phyloP scores from a whole-genome alignment of 2,888 invertebrate species.

The Xestia sexstrigata region DNA sequence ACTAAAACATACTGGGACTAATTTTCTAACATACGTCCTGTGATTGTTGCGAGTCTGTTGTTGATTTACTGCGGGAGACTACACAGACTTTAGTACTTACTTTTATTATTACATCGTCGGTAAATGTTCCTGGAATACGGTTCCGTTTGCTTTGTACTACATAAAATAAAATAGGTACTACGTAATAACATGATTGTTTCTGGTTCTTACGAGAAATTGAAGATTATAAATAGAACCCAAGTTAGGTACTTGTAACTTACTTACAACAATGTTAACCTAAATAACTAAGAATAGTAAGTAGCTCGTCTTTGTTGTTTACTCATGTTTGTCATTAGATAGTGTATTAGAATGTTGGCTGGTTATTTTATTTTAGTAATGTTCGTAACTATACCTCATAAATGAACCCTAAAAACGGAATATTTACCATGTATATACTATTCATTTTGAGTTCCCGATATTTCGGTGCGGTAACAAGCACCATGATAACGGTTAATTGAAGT shows the following conservation, averaged over 20 bases:
- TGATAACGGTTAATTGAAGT: no score
- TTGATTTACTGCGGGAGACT: constrained; percentile 15
- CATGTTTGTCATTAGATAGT: not conserved
- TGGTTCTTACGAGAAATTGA: not conserved
- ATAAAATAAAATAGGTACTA: not conserved
- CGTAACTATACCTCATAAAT: not conserved
- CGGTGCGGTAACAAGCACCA: no score
- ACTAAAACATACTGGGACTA: constrained; percentile 21
- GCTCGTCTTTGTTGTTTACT: not conserved
- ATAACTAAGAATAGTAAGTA: not conserved
- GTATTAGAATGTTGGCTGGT: not conserved
- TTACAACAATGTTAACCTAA: not conserved
- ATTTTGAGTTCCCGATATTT: no score
- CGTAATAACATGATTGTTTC: not conserved
- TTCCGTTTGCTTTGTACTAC: constrained; percentile 1
- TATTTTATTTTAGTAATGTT: not conserved
- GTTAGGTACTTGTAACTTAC: not conserved
- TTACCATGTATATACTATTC: no score
- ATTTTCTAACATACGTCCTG: constrained; percentile 49
- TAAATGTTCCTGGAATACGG: not conserved
- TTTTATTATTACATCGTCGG: not conserved
- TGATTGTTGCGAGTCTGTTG: constrained; percentile 25
- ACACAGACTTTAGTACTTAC: constrained; percentile 1
- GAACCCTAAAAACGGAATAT: not conserved
- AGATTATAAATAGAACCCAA: not conserved